Percentiles rank a stretch among this genome's conserved stretches.
Evolutionary conservation across 2,888 invertebrate species (phyloP).

Genomic region (Chaetogeoica ovagalla): DNA sequence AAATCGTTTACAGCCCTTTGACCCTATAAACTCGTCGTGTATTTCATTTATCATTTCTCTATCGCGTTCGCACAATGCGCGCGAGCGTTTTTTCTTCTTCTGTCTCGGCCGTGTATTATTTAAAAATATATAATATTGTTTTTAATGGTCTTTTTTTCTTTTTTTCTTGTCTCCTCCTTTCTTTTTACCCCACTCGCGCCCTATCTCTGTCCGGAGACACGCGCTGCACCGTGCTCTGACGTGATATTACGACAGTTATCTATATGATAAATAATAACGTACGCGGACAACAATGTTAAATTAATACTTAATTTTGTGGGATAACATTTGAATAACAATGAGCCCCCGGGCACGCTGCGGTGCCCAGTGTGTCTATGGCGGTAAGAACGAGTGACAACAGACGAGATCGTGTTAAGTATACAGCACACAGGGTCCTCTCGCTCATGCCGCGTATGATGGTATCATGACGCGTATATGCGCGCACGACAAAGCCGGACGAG

Average conservation of each 20-base stretch:
- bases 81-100: not conserved
- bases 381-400: constrained; percentile 34
- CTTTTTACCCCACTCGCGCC: not conserved
- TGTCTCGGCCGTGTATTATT: not conserved
- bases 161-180: constrained; percentile 10
- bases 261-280: constrained; percentile 9
- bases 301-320: constrained; percentile 52
- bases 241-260: constrained; percentile 49
- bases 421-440: not conserved
- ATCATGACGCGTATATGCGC: not conserved
- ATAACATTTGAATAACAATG: constrained; percentile 40
- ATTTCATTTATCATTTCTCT: constrained; percentile 42
- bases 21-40: constrained; percentile 6
- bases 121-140: constrained; percentile 42
- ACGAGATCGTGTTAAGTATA: constrained; percentile 44
- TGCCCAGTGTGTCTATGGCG: not conserved
- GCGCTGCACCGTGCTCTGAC: constrained; percentile 9
- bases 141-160: constrained; percentile 5
- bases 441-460: not conserved
- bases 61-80: not conserved
- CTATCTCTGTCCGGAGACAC: not conserved
- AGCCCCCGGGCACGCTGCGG: not conserved
- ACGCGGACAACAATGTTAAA: constrained; percentile 38
- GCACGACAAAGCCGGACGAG: constrained; percentile 29
- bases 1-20: constrained; percentile 21